Evolutionary conservation across 2,888 invertebrate species (phyloP).

Genomic region (Troglohyphantes excavatus): DNA sequence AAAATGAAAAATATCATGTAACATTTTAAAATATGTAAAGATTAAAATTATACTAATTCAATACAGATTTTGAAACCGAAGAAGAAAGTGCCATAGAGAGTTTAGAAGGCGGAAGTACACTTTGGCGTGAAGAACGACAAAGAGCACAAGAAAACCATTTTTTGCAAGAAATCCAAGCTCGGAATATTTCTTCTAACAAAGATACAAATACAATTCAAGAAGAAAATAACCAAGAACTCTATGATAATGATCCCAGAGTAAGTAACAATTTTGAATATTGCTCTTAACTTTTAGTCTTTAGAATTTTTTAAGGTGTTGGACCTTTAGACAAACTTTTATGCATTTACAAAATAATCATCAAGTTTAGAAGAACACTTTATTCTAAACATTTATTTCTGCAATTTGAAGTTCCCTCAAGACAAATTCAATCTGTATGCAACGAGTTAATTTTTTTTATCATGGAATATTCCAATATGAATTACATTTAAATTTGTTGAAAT

Average conservation of each 20-base stretch:
- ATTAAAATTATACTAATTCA: neutral
- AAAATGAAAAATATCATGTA: too few relatives aligned
- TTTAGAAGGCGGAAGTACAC: slow-evolving; percentile 77
- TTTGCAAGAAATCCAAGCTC: slow-evolving; percentile 88
- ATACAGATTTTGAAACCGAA: slow-evolving; percentile 79
- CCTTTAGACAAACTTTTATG: too few relatives aligned
- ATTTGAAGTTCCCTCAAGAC: too few relatives aligned
- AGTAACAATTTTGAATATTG: too few relatives aligned
- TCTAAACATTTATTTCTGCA: too few relatives aligned
- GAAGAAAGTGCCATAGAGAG: slow-evolving; percentile 79
- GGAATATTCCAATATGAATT: too few relatives aligned
- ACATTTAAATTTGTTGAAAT: too few relatives aligned
- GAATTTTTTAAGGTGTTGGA: neutral
- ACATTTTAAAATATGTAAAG: neutral
- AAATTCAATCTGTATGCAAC: too few relatives aligned
- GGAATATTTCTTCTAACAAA: slow-evolving; percentile 83
- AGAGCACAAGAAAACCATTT: slow-evolving; percentile 78
- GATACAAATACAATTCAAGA: slow-evolving; percentile 64
- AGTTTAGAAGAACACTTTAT: too few relatives aligned
- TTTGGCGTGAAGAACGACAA: slow-evolving; percentile 78
- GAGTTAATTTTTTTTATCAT: too few relatives aligned
- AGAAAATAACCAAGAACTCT: slow-evolving; percentile 82
- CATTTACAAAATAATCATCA: too few relatives aligned
- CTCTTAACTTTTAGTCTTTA: neutral
- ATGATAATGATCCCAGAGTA: slow-evolving; percentile 82